A percentile compares a stretch with the other conserved stretches of the same genome.
Conservation (phyloP, 2,113 vertebrate species). For the Callithrix jacchus region DNA sequence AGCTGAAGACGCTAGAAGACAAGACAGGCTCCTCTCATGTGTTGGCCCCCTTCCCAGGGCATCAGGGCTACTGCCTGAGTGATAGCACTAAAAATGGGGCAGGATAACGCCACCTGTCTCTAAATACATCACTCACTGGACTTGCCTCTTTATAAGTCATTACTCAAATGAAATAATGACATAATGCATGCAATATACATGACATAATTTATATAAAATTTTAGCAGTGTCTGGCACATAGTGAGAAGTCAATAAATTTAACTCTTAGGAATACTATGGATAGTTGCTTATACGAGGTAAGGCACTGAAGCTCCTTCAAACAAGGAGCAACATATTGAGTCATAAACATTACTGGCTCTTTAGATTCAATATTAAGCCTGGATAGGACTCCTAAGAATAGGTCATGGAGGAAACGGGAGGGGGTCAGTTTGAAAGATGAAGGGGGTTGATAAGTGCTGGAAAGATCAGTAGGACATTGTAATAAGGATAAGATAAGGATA, state of each 20-base stretch:
- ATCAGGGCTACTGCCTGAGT: not conserved
- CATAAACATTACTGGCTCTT: not conserved
- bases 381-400: not conserved
- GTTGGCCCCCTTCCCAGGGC: not conserved
- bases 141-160: constrained; percentile 3
- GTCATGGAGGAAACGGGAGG: not conserved
- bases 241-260: constrained; percentile 39
- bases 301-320: not conserved
- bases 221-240: constrained; percentile 13
- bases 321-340: not conserved
- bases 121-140: constrained; percentile 13
- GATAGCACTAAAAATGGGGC: not conserved
- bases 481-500: not conserved
- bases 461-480: not conserved
- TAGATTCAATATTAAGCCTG: not conserved
- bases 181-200: constrained; percentile 16
- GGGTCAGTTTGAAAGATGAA: not conserved
- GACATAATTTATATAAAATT: constrained; percentile 38
- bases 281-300: not conserved
- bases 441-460: not conserved
- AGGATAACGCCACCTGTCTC: constrained; percentile 35
- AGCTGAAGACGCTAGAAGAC: not conserved
- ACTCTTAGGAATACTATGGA: not conserved
- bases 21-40: not conserved
- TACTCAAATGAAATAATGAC: constrained; percentile 59